A percentile compares a stretch with the other conserved stretches of the same genome.
phyloP scores from a whole-genome alignment of 2,113 vertebrate genomes.

The Ibidorhyncha struthersii region DNA sequence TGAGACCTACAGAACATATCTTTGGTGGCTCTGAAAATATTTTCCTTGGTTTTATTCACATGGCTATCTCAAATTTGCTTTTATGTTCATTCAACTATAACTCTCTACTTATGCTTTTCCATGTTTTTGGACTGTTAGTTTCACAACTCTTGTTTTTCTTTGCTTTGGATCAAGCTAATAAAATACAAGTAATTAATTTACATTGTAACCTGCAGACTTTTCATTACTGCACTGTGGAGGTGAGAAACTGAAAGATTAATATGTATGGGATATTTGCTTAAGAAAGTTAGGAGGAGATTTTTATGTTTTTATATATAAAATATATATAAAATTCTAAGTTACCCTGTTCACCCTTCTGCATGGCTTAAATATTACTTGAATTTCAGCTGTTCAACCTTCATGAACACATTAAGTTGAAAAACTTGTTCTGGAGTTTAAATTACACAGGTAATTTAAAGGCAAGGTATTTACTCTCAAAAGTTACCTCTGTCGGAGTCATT shows the following conservation, averaged over 20 bases:
- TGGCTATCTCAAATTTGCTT: neutral
- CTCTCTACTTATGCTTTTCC: neutral
- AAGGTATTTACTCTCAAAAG: constrained; percentile 54
- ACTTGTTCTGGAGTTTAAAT: constrained; percentile 46
- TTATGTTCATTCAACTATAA: neutral
- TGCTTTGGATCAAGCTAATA: neutral
- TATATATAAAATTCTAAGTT: neutral
- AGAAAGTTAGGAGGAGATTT: neutral
- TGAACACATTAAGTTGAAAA: constrained; percentile 19
- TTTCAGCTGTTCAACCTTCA: constrained; percentile 54
- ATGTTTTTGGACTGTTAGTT: neutral
- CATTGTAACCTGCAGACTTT: constrained; percentile 39
- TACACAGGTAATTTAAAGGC: neutral
- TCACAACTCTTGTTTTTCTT: neutral
- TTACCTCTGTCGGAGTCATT: constrained; percentile 33
- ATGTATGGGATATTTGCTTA: constrained; percentile 6
- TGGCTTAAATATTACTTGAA: constrained; percentile 26
- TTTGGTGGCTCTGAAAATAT: neutral
- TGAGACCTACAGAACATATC: neutral
- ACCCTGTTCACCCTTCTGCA: neutral
- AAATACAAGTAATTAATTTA: constrained; percentile 57
- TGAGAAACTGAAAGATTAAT: constrained; percentile 58
- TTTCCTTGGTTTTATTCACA: neutral
- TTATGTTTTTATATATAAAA: neutral
- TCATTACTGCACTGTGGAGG: constrained; percentile 53